phyloP scores from a whole-genome alignment of 2,888 invertebrate species.

The Agrypnus murinus region DNA sequence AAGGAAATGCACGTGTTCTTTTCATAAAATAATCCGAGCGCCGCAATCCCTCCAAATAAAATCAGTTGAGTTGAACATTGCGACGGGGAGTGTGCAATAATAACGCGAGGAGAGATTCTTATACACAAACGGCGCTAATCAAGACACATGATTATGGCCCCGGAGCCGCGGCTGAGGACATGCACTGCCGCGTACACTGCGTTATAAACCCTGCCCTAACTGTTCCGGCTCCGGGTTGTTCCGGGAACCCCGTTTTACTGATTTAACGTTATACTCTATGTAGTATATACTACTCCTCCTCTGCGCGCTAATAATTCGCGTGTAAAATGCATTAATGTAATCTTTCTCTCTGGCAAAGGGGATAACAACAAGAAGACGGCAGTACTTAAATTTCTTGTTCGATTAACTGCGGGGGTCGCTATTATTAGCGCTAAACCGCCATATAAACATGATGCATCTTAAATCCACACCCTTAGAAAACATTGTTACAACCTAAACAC shows the following conservation, averaged over 20 bases:
- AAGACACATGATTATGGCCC: conserved; percentile 72
- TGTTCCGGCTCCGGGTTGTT: conserved; percentile 54
- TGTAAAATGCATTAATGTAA: conserved; percentile 53
- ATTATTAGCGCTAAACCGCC: conserved; percentile 26
- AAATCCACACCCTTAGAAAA: no score
- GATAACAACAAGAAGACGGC: conserved; percentile 39
- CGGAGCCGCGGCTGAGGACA: conserved; percentile 65
- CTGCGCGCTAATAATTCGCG: conserved; percentile 50
- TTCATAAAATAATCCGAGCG: conserved; percentile 39
- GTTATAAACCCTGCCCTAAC: conserved; percentile 64
- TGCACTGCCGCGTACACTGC: conserved; percentile 64
- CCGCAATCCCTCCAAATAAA: conserved; percentile 56
- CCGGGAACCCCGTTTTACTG: conserved; percentile 51
- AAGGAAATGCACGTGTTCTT: conserved; percentile 29
- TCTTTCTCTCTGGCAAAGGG: conserved; percentile 50
- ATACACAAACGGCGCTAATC: conserved; percentile 71
- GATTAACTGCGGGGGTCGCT: conserved; percentile 41
- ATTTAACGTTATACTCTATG: conserved; percentile 52
- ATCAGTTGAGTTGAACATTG: conserved; percentile 56
- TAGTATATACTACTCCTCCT: no score
- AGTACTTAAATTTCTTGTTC: conserved; percentile 52
- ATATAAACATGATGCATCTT: conserved; percentile 17
- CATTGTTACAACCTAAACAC: no score
- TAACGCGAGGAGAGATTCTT: conserved; percentile 67
- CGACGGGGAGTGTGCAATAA: conserved; percentile 62